Evolutionary conservation across 2,113 vertebrate genomes (phyloP), one percentile per base, ranked within the genome.

Genomic region (Myrmecophaga tridactyla): DNA sequence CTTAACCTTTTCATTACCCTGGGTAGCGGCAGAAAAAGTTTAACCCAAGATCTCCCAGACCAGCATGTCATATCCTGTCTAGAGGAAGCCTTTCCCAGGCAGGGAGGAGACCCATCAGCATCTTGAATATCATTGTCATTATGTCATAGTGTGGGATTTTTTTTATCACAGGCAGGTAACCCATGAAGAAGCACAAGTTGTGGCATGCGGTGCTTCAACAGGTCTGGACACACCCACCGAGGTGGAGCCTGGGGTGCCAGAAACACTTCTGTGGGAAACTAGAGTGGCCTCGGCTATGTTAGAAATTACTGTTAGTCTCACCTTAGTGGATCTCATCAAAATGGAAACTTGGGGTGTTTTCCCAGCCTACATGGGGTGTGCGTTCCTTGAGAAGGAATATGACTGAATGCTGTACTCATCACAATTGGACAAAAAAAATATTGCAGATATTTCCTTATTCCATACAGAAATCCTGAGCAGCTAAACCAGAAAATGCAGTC

Each of bases 371-470:
- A 58, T 1, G 17, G 69, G 58, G 25, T 69, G 13, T 63, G 65
- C 62, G 76, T 94, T 83, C 83, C 92, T 93, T 82, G 65, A 51
- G 58, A 96, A 88, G 60, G 56, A 92, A 77, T 51, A 34, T 34
- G 9, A 17, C 46, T 53, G 60, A 94, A 82, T 63, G 85, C 70
- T 65, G 69, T 84, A 69, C 76, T 96, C 60, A 78, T 95, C 85
- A 58, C 76, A 85, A 73, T 93, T 81, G 53, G 56, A 60, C 65
- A 43, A 53, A 89, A 89, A n/a, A 92, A 84, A 41, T 39, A 51
- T 4, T 73, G 76, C 84, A 88, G 70, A 34, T 53, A 94, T 65
- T 95, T 81, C 58, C 65, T 65, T 89, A 80, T 76, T 96, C 36
- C 84, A 76, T 53, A 72, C 11, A 51, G 87, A 96, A 70, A 94